phyloP scores from a whole-genome alignment of 2,113 vertebrate genomes.

The Zosterops borbonicus region DNA sequence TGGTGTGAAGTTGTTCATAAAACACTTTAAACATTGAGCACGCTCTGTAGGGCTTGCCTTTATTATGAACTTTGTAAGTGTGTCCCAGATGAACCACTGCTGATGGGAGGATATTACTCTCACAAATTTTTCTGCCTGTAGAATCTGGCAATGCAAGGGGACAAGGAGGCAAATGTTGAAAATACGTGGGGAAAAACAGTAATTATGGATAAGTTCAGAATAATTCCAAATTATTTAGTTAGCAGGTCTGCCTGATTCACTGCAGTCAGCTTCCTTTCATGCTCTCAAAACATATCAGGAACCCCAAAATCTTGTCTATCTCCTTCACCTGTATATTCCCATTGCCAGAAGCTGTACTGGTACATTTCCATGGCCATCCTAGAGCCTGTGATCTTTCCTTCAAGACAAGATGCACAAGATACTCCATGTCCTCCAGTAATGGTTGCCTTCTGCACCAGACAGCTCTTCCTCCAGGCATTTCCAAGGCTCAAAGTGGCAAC shows the following conservation, averaged over 20 bases:
- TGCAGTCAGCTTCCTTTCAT: background rate
- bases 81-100: constrained; percentile 64
- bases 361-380: background rate
- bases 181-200: background rate
- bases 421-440: background rate
- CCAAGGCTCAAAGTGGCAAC: background rate
- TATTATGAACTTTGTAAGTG: constrained; percentile 67
- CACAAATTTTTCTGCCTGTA: constrained; percentile 68
- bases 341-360: too few relatives aligned
- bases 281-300: background rate
- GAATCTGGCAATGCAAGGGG: constrained; percentile 8
- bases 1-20: constrained; percentile 68
- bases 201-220: background rate
- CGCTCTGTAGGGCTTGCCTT: constrained; percentile 61
- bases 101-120: constrained; percentile 63
- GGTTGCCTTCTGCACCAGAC: background rate
- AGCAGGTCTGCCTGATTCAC: background rate
- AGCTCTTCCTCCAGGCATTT: background rate
- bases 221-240: background rate
- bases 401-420: background rate
- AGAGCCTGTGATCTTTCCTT: background rate
- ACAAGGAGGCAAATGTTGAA: constrained; percentile 1
- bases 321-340: background rate
- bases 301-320: background rate
- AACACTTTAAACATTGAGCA: constrained; percentile 69